Percentiles rank a stretch among this genome's conserved stretches.
Conservation (phyloP, 2,113 vertebrate genomes). For the Orthonyx spaldingii region DNA sequence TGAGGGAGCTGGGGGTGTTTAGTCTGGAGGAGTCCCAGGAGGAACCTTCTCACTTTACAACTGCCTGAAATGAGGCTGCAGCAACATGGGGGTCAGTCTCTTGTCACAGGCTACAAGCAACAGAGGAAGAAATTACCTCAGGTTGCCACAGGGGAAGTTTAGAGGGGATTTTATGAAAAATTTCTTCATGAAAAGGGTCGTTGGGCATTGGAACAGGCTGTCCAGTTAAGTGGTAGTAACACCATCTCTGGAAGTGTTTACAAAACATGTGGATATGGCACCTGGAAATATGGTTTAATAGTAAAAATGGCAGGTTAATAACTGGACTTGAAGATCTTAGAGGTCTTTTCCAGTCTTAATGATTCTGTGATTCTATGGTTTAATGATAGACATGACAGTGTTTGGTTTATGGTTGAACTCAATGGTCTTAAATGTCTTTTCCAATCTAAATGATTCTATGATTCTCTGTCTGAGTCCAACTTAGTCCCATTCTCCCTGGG, state of each 20-base stretch:
- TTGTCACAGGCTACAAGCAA: neutral
- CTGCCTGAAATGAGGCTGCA: neutral
- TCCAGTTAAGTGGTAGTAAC: neutral
- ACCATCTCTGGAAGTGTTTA: neutral
- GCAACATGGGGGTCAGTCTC: accelerated
- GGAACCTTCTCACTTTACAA: accelerated
- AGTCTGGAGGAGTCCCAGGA: accelerated
- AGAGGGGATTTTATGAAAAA: neutral
- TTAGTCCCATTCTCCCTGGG: neutral
- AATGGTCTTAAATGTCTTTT: neutral
- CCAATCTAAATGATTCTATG: neutral
- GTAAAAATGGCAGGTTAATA: neutral
- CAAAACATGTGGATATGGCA: neutral
- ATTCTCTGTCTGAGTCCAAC: neutral
- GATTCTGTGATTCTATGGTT: neutral
- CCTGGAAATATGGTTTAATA: neutral
- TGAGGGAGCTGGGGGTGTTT: neutral
- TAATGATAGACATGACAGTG: neutral
- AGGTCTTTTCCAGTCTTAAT: neutral
- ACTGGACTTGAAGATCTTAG: neutral
- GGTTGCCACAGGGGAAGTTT: neutral
- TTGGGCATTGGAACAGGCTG: neutral
- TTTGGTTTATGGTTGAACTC: neutral
- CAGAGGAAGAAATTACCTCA: neutral
- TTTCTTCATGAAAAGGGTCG: accelerated